phyloP scores from a whole-genome alignment of 2,888 invertebrate genomes.

The Aporophyla lueneburgensis region DNA sequence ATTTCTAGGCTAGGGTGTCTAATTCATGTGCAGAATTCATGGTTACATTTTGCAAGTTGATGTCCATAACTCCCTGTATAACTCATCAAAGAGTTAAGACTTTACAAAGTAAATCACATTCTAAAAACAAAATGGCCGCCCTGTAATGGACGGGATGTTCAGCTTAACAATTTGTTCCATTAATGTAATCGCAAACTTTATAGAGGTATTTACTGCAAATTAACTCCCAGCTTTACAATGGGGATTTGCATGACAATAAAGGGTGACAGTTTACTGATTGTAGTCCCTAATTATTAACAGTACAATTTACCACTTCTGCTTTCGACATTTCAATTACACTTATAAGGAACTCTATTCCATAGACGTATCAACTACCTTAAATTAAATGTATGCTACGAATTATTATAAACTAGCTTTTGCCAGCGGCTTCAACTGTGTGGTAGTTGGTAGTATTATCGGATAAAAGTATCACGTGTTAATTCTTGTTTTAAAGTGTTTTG shows the following conservation, averaged over 20 bases:
- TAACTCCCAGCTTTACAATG: constrained; percentile 76
- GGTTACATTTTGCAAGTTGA: too few relatives aligned
- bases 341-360: constrained; percentile 4
- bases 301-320: constrained; percentile 69
- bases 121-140: constrained; percentile 59
- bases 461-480: too few relatives aligned
- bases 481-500: too few relatives aligned
- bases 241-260: constrained; percentile 81
- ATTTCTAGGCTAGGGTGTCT: too few relatives aligned
- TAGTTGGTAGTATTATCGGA: too few relatives aligned
- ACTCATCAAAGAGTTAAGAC: constrained; percentile 41
- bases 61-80: too few relatives aligned
- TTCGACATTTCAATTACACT: constrained; percentile 56
- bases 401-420: too few relatives aligned
- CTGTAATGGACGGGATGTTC: constrained; percentile 63
- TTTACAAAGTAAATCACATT: constrained; percentile 57
- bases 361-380: neutral
- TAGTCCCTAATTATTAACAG: constrained; percentile 73
- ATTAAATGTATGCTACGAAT: neutral
- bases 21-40: too few relatives aligned
- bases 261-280: constrained; percentile 77
- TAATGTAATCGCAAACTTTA: constrained; percentile 75
- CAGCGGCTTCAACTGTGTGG: too few relatives aligned
- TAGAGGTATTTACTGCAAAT: constrained; percentile 80
- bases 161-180: constrained; percentile 77